Percentiles rank a stretch among this genome's conserved stretches.
Evolutionary conservation across 2,113 vertebrate species (phyloP).

Genomic region (Aptenodytes forsteri): DNA sequence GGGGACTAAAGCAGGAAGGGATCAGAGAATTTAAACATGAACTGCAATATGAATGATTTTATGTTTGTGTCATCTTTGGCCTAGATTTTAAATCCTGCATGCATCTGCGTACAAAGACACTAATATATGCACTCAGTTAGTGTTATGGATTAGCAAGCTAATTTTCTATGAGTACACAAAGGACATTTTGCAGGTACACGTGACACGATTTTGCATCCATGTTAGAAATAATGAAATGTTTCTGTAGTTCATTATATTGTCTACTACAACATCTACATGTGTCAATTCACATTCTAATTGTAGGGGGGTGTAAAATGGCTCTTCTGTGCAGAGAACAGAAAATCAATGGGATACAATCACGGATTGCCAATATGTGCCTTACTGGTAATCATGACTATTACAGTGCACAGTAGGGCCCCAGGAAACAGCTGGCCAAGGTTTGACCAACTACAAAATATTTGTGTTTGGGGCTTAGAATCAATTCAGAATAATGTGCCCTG

Average conservation of each 20-base stretch:
- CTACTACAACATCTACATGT: neutral
- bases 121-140: neutral
- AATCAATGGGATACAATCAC: neutral
- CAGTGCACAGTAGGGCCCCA: neutral
- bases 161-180: neutral
- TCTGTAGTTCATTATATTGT: neutral
- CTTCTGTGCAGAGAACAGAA: neutral
- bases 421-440: neutral
- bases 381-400: neutral
- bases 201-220: accelerated
- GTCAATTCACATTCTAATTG: neutral
- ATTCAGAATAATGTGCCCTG: neutral
- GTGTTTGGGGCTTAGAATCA: neutral
- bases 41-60: neutral
- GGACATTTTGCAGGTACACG: neutral
- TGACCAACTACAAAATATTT: neutral
- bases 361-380: neutral
- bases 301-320: too few species aligned
- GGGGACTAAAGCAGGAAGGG: neutral
- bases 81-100: neutral
- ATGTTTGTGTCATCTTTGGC: neutral
- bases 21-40: neutral
- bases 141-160: neutral
- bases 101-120: neutral
- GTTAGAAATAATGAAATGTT: neutral